These are phyloP conservation scores for Hydra vulgaris DNA, from an alignment of 30 jellyfish, hydroid and myxozoan species.

Conservation along the genomic window DNA sequence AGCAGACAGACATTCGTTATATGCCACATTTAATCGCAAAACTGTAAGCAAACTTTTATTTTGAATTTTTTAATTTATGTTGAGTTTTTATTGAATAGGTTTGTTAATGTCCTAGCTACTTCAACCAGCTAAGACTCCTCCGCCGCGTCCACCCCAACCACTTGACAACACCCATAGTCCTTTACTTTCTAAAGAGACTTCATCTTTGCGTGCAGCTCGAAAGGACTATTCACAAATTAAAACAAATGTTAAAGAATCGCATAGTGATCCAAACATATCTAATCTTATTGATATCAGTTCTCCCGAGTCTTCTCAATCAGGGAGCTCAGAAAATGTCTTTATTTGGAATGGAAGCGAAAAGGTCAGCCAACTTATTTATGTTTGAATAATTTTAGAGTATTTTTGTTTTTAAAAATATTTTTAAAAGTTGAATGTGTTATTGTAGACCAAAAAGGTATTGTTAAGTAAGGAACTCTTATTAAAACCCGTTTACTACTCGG, in stretches of 20 bases:
- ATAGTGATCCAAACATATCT: constrained; percentile 18
- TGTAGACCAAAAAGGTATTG: background rate
- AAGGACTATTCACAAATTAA: background rate
- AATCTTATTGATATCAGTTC: background rate
- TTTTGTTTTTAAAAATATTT: background rate
- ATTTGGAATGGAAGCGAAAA: background rate
- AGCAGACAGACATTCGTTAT: background rate
- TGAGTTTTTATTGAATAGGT: too few species aligned
- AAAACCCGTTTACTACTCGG: background rate
- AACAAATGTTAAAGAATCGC: constrained; percentile 1
- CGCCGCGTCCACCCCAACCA: constrained; percentile 32
- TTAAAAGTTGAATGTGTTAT: background rate
- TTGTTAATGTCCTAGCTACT: too few species aligned
- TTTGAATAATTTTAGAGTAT: background rate
- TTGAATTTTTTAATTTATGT: too few species aligned
- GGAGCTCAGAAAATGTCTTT: background rate
- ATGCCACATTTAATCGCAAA: background rate
- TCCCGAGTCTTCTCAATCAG: background rate
- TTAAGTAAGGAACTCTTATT: background rate
- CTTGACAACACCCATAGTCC: background rate
- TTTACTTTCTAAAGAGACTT: background rate
- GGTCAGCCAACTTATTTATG: too few species aligned
- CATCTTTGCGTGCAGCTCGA: background rate
- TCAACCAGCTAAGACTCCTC: constrained; percentile 26
- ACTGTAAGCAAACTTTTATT: too few species aligned